phyloP scores from a whole-genome alignment of 2,888 invertebrate species.

The Cynaeus angustus region DNA sequence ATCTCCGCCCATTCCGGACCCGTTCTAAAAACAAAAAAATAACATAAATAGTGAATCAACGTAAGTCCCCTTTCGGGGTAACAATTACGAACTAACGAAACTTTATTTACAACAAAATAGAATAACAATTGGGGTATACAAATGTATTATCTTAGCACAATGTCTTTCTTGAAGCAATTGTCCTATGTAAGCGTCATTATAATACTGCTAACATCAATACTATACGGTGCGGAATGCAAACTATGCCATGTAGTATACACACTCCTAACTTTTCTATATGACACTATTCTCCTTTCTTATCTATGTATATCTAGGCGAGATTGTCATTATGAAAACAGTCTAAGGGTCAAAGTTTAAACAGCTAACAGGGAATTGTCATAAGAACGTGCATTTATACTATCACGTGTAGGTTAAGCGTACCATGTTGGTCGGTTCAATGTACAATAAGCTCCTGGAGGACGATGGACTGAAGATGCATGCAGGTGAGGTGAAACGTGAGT shows the following conservation, averaged over 20 bases:
- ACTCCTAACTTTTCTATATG: slow-evolving; percentile 41
- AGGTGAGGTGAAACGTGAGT: slow-evolving; percentile 5
- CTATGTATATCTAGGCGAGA: slow-evolving; percentile 48
- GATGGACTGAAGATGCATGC: not conserved
- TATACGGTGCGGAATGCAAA: slow-evolving; percentile 35
- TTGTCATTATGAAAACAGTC: slow-evolving; percentile 59
- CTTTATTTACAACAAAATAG: slow-evolving; percentile 55
- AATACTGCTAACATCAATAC: slow-evolving; percentile 54
- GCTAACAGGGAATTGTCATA: not conserved
- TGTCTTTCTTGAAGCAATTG: slow-evolving; percentile 50
- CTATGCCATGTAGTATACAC: slow-evolving; percentile 16
- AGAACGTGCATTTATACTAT: slow-evolving; percentile 47
- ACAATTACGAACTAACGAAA: slow-evolving; percentile 56
- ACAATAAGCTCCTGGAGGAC: no score
- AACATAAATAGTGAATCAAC: slow-evolving; percentile 74
- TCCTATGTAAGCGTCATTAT: slow-evolving; percentile 48
- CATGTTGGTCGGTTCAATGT: slow-evolving; percentile 30
- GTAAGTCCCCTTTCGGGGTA: slow-evolving; percentile 69
- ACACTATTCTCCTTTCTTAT: no score
- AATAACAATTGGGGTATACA: slow-evolving; percentile 46
- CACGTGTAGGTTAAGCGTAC: slow-evolving; percentile 37
- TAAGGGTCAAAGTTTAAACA: slow-evolving; percentile 37
- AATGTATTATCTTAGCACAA: slow-evolving; percentile 60
- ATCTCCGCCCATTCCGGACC: slow-evolving; percentile 85
- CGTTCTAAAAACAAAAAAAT: slow-evolving; percentile 84